Base-by-base conservation (phyloP, 2,888 invertebrate genomes). In the Drosophila robusta region DNA sequence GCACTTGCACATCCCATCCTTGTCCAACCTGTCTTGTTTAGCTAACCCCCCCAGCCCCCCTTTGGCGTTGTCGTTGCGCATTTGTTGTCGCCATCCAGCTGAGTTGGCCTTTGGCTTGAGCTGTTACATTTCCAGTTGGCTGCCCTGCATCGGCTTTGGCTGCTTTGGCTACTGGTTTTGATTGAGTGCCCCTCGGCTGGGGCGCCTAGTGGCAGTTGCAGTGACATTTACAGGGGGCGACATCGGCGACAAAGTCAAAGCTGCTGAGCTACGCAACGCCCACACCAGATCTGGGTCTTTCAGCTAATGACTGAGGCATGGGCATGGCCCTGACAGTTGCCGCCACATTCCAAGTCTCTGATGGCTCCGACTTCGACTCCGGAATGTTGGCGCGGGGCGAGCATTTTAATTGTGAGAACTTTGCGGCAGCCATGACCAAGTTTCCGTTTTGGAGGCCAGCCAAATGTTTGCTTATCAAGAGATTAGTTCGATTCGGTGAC, bases 211-310 rank as follows among this genome's bases (percentile, higher is more conserved):
- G 84, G 78, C 87, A 84, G 78, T 78, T 81, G 75, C 75, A 56
- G 64, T 84, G 86, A 85, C 86, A 87, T 87, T 87, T 87, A 86
- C 71, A 72, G 79, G 72, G 60, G 63, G 74, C 82, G 87, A 85
- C 87, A 84, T 62, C 67, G 69, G 80, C 71, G 75, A 75, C 85
- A 81, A 71, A 81, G 62, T 64, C 57, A 67, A 58, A 68, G 84
- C 82, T 86, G 82, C 84, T 75, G 78, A 67, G 75, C 82, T 85
- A 84, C 80, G 82, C 82, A 87, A 87, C 84, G 74, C 84, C 84
- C 78, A 84, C 84, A 51, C 82, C 32, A 50, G 16, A 60, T 44
- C 49, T 56, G 64, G 55, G 64, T 56, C 63, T 63, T 4, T 24
- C 36, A 41, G 52, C 58, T 46, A 22, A 26, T 60, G 57, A 42